phyloP scores from a whole-genome alignment of 1,140 invertebrate genomes.

The Drosophila parabipectinata region DNA sequence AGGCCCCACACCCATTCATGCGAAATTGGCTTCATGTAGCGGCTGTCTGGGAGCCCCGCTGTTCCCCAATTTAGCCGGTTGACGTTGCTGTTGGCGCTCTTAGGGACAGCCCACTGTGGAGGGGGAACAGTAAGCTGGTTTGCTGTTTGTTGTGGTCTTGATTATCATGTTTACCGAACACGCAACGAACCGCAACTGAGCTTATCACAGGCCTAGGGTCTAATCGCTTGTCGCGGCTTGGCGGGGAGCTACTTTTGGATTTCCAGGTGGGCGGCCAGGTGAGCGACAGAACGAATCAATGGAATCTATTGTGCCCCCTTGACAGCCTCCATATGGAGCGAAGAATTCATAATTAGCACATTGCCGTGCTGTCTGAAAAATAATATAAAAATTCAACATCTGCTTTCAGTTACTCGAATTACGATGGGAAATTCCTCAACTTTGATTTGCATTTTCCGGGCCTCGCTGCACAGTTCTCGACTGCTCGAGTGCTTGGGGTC shows the following conservation, averaged over 20 bases:
- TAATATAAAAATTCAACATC: slow-evolving; percentile 13
- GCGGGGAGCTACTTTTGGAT: slow-evolving; percentile 12
- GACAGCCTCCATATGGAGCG: slow-evolving; percentile 24
- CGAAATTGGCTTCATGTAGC: slow-evolving; percentile 18
- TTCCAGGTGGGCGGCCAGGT: slow-evolving; percentile 10
- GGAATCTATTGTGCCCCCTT: slow-evolving; percentile 15
- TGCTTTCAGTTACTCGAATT: slow-evolving; percentile 12
- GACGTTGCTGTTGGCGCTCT: slow-evolving; percentile 9
- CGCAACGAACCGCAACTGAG: slow-evolving; percentile 46
- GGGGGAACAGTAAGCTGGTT: slow-evolving; percentile 2
- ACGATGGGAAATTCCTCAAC: slow-evolving; percentile 23
- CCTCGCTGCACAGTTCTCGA: slow-evolving; percentile 12
- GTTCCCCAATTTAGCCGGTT: neutral
- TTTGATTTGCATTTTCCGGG: slow-evolving; percentile 25
- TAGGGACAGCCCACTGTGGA: slow-evolving; percentile 7
- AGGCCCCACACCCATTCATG: slow-evolving; percentile 7
- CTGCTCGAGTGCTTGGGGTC: slow-evolving; percentile 6
- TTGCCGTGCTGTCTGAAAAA: neutral
- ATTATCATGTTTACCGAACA: slow-evolving; percentile 51
- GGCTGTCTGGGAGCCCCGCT: slow-evolving; percentile 13
- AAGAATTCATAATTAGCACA: slow-evolving; percentile 40
- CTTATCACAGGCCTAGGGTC: slow-evolving; percentile 31
- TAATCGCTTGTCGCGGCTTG: slow-evolving; percentile 30
- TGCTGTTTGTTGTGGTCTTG: slow-evolving; percentile 45
- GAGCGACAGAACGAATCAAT: slow-evolving; percentile 3